Evolutionary conservation across 2,113 vertebrate species (phyloP), one percentile per base, ranked within the genome.

Genomic region (Trogon melanurus): DNA sequence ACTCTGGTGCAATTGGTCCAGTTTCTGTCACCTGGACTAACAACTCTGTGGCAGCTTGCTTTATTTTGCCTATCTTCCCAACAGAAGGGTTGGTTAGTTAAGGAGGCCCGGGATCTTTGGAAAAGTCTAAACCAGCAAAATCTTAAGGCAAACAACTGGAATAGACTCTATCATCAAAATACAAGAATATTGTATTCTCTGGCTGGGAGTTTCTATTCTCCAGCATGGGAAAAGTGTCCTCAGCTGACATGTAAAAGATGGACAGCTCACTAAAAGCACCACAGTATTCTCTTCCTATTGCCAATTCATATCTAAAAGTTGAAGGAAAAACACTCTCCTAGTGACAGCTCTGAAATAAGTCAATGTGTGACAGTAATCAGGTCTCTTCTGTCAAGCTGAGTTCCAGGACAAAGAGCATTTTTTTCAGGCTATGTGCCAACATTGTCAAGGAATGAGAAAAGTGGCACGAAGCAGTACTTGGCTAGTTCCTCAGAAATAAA

Each of bases 321-420:
- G 53, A 89, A 64, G 6, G 82, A 51, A 90, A 94, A 90, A 95
- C 41, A 88, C 19, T 38, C 58, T 91, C 27, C 51, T 8, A 5
- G 65, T 93, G 95, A 95, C 93, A 96, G 79, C 88, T 94, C 91
- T 94, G 76, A 95, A 92, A 67, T 30, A 83, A 93, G 79, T 64
- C 82, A 57, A 26, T 72, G 79, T 94, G 73, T 81, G 96, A 93
- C 95, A 96, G 90, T 67, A 86, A 96, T 94, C 92, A 86, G 85
- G 85, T 91, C 88, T 95, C 38, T 88, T 83, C 90, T 96, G 93
- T 90, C 92, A 93, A 94, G 53, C 19, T 5, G 0, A n/a, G 79
- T 87, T 93, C 76, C 86, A 91, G 36, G 56, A 80, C 90, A 57
- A 80, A 91, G 53, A 83, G 79, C 6, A 66, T 18, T 0, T 1